phyloP scores from a whole-genome alignment of 2,888 invertebrate species.

The Silvanus unidentatus region DNA sequence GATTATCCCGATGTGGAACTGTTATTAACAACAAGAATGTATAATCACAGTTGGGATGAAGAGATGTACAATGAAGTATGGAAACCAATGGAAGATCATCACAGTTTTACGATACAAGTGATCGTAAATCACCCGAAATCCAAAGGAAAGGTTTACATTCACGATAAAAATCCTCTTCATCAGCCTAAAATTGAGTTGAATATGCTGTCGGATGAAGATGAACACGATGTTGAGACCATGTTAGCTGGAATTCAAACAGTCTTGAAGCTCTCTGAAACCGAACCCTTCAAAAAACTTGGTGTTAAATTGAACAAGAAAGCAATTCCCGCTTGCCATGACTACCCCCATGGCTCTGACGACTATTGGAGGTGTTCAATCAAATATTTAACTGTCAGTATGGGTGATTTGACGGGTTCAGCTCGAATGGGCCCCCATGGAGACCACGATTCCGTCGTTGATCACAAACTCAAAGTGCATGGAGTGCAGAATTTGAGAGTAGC shows the following conservation, averaged over 20 bases:
- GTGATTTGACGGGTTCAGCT: slow-evolving; percentile 52
- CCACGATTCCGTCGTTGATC: slow-evolving; percentile 59
- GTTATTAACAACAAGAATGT: slow-evolving; percentile 25
- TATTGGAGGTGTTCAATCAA: slow-evolving; percentile 63
- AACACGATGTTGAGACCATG: slow-evolving; percentile 56
- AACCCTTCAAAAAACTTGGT: slow-evolving; percentile 55
- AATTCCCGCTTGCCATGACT: slow-evolving; percentile 49
- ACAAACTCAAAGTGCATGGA: slow-evolving; percentile 57
- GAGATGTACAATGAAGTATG: slow-evolving; percentile 51
- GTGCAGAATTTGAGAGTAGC: slow-evolving; percentile 56
- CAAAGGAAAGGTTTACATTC: slow-evolving; percentile 61
- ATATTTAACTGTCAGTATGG: slow-evolving; percentile 26
- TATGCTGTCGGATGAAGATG: slow-evolving; percentile 61
- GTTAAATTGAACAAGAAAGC: slow-evolving; percentile 39
- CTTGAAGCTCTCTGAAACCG: slow-evolving; percentile 53
- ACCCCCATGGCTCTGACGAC: slow-evolving; percentile 47
- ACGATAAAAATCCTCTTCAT: slow-evolving; percentile 65
- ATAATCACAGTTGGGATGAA: slow-evolving; percentile 17
- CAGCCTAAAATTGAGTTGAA: slow-evolving; percentile 76
- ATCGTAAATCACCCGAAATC: slow-evolving; percentile 73
- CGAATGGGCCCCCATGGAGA: slow-evolving; percentile 65
- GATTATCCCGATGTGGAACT: slow-evolving; percentile 38
- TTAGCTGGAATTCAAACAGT: slow-evolving; percentile 54
- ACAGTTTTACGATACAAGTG: slow-evolving; percentile 54
- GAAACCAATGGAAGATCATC: slow-evolving; percentile 45